Conservation (phyloP, 2,888 invertebrate species). For the Hyposoter didymator region DNA sequence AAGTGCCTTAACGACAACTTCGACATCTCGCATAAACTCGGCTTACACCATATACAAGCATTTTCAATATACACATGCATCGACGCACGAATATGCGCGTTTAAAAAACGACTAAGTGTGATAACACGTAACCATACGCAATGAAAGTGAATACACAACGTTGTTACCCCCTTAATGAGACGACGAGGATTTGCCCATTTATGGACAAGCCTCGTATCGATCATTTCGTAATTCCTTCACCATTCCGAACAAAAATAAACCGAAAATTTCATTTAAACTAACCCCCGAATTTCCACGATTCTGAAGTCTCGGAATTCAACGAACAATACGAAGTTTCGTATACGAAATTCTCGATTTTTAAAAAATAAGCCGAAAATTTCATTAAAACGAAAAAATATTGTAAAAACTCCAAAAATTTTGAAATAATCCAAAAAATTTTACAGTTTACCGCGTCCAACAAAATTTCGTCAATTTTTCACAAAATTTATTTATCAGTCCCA, state of each 20-base stretch:
- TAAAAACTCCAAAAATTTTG: no score
- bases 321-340: no score
- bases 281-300: conserved; percentile 49
- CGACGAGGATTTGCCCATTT: conserved; percentile 77
- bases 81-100: neutral
- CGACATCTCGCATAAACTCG: conserved; percentile 50
- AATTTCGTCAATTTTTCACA: no score
- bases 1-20: conserved; percentile 65
- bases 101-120: neutral
- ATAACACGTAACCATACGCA: conserved; percentile 40
- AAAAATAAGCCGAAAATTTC: no score
- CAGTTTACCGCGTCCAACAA: no score
- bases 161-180: conserved; percentile 59
- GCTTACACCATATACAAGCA: conserved; percentile 13
- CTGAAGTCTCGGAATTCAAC: no score
- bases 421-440: no score
- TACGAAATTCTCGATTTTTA: no score
- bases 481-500: no score
- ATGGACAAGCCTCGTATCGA: conserved; percentile 78
- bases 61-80: neutral
- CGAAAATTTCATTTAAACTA: conserved; percentile 34
- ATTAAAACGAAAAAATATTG: no score
- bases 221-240: conserved; percentile 69
- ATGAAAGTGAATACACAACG: conserved; percentile 54
- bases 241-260: conserved; percentile 55